A percentile compares a stretch with the other conserved stretches of the same genome.
Conservation (phyloP, 1,140 invertebrate genomes). For the Apis florea region DNA sequence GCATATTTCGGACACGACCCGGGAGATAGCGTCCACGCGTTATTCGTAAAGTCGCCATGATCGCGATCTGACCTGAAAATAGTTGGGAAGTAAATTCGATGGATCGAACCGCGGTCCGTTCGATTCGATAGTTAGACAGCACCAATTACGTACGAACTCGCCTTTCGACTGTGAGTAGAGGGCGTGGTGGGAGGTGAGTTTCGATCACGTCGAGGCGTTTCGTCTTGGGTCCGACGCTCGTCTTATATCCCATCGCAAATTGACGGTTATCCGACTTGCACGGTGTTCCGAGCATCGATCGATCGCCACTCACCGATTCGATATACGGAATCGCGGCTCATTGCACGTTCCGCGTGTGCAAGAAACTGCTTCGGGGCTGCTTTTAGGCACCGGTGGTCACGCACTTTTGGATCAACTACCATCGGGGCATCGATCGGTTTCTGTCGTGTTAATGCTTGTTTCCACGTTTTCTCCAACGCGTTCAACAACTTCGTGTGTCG, state of each 20-base stretch:
- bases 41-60: background rate
- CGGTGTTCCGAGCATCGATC: slow-evolving; percentile 49
- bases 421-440: slow-evolving; percentile 54
- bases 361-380: slow-evolving; percentile 44
- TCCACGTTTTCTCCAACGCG: slow-evolving; percentile 8
- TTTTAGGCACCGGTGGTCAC: slow-evolving; percentile 48
- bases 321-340: slow-evolving; percentile 53
- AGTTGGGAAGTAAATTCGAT: background rate
- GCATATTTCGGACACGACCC: background rate
- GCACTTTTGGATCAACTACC: slow-evolving; percentile 51
- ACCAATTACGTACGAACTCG: slow-evolving; percentile 47
- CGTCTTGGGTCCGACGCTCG: slow-evolving; percentile 51
- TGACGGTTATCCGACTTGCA: slow-evolving; percentile 61
- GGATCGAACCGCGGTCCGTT: slow-evolving; percentile 2
- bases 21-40: background rate
- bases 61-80: background rate
- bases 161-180: slow-evolving; percentile 44
- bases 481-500: background rate
- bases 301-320: slow-evolving; percentile 64
- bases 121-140: slow-evolving; percentile 56
- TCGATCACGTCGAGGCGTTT: slow-evolving; percentile 55
- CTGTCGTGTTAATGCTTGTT: slow-evolving; percentile 37
- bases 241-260: slow-evolving; percentile 58
- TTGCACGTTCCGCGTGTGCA: slow-evolving; percentile 35
- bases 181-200: slow-evolving; percentile 14